Conservation (phyloP, 2,797 vertebrate genomes). For the Tapera naevia region DNA sequence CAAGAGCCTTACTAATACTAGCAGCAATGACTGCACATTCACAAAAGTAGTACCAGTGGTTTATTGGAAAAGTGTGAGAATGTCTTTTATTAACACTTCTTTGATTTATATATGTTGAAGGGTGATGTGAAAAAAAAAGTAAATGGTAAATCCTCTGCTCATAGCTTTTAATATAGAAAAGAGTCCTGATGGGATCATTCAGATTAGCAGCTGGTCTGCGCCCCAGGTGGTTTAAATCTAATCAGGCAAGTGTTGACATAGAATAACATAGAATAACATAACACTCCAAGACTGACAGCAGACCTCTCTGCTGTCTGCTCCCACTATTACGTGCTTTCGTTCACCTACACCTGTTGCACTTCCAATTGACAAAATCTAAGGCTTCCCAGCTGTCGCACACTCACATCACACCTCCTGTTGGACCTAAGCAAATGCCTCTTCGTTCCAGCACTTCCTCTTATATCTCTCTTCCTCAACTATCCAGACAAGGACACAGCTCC, state of each 20-base stretch:
- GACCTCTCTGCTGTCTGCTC: not conserved
- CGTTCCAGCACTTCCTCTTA: not conserved
- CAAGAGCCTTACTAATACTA: not conserved
- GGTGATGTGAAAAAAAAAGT: not conserved
- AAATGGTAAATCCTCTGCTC: not conserved
- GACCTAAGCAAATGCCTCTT: not conserved
- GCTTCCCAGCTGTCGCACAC: not conserved
- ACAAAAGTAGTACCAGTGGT: not conserved
- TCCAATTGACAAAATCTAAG: not conserved
- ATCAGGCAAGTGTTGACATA: not conserved
- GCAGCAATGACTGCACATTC: not conserved
- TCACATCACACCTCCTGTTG: not conserved
- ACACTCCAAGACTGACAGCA: not conserved
- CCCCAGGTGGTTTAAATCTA: not conserved
- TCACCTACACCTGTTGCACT: not conserved
- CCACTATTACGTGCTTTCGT: not conserved
- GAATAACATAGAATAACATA: not conserved
- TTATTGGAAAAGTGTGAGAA: not conserved
- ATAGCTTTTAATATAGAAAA: not conserved
- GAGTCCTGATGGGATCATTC: not conserved
- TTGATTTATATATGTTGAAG: not conserved
- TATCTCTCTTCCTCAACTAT: not conserved
- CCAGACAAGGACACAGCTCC: not conserved
- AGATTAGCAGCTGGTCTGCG: not conserved
- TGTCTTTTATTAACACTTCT: not conserved